A percentile compares a stretch with the other conserved stretches of the same genome.
phyloP scores from a whole-genome alignment of 2,888 invertebrate species.

The Cloeon dipterum region DNA sequence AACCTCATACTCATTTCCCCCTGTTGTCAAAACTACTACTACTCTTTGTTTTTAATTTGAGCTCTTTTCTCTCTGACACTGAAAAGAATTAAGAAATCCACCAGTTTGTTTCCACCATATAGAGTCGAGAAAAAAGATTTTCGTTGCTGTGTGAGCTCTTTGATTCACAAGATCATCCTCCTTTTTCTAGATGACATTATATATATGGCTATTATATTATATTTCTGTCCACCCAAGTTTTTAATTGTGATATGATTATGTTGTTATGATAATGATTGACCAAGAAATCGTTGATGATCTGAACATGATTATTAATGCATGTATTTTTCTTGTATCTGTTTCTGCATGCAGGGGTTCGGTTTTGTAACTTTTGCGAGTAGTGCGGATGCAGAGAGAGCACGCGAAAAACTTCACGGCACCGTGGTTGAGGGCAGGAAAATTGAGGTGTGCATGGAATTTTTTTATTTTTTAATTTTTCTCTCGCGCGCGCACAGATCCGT shows the following conservation, averaged over 20 bases:
- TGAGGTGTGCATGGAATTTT: slow-evolving; percentile 91
- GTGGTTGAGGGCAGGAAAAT: slow-evolving; percentile 99
- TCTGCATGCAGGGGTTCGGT: slow-evolving; percentile 99
- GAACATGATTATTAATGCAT: slow-evolving; percentile 63
- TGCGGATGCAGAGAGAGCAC: slow-evolving; percentile 99
- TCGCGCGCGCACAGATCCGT: too few species aligned
- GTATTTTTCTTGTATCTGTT: slow-evolving; percentile 21
- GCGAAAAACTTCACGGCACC: slow-evolving; percentile 99
- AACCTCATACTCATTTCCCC: too few species aligned
- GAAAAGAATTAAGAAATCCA: too few species aligned
- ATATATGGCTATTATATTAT: too few species aligned
- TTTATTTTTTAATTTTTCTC: neutral
- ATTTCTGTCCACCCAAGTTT: too few species aligned
- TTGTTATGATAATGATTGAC: neutral
- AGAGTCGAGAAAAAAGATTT: too few species aligned
- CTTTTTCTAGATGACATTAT: slow-evolving; percentile 3
- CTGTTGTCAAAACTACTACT: too few species aligned
- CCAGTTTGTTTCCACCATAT: too few species aligned
- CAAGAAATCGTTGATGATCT: neutral
- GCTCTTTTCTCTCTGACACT: too few species aligned
- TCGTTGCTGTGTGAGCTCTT: too few species aligned
- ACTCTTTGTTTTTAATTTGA: too few species aligned
- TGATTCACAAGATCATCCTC: too few species aligned
- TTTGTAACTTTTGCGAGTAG: slow-evolving; percentile 99
- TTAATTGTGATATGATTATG: neutral